Conservation (phyloP, 1,140 invertebrate genomes). For the Papilio polytes region DNA sequence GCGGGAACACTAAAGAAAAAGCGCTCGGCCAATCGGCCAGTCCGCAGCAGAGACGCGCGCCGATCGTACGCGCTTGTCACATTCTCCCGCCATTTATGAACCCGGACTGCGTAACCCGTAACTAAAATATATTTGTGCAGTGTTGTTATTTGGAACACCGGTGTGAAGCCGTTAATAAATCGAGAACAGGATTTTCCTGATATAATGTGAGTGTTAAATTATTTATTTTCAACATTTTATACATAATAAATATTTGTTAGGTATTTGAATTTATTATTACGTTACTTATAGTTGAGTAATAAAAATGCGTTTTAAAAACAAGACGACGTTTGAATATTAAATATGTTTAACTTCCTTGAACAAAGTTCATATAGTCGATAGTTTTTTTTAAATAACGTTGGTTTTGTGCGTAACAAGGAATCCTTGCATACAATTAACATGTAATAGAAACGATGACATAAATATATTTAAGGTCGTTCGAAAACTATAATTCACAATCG, state of each 20-base stretch:
- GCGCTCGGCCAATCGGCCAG: conserved; percentile 43
- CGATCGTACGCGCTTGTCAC: conserved; percentile 30
- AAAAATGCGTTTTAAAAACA: conserved; percentile 21
- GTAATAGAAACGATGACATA: conserved; percentile 18
- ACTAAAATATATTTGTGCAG: conserved; percentile 29
- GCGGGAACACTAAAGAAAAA: conserved; percentile 59
- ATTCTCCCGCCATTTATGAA: conserved; percentile 26
- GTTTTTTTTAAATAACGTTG: conserved; percentile 6
- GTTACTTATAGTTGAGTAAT: neutral
- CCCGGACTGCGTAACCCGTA: conserved; percentile 20
- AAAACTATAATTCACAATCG: neutral
- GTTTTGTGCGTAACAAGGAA: conserved; percentile 1
- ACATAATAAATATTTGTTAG: neutral
- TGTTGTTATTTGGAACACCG: conserved; percentile 33
- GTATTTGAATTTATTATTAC: conserved; percentile 7
- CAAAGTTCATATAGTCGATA: conserved; percentile 22
- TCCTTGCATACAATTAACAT: conserved; percentile 18
- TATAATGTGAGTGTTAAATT: conserved; percentile 18
- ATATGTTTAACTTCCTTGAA: conserved; percentile 25
- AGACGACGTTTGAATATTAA: conserved; percentile 32
- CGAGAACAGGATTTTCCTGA: conserved; percentile 27
- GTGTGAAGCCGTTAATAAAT: neutral
- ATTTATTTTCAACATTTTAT: neutral
- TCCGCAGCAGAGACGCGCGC: conserved; percentile 48
- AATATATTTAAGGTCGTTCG: conserved; percentile 14